phyloP scores from a whole-genome alignment of 1,140 invertebrate genomes.

The Heliconius eleuchia region DNA sequence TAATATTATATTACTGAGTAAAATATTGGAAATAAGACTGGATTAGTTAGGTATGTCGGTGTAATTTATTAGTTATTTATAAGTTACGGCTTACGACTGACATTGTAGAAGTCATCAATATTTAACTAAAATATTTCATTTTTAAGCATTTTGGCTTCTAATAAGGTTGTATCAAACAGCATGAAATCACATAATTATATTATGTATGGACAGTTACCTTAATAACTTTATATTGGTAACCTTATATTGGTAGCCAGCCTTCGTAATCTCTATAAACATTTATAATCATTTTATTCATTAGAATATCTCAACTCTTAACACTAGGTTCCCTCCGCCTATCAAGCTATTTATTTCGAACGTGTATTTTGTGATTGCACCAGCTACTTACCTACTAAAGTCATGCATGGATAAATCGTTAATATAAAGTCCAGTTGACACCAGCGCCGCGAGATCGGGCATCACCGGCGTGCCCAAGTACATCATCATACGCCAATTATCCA shows the following conservation, averaged over 20 bases:
- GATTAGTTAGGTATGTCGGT: neutral
- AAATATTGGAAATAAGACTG: slow-evolving; percentile 16
- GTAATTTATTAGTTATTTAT: neutral
- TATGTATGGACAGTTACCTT: no score
- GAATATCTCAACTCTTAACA: no score
- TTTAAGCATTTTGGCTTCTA: no score
- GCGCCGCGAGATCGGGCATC: slow-evolving; percentile 94
- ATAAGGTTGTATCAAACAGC: no score
- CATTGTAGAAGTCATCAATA: neutral
- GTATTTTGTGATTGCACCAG: neutral
- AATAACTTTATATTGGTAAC: no score
- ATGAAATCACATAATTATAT: no score
- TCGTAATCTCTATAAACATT: no score
- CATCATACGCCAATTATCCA: slow-evolving; percentile 98
- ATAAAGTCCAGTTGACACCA: slow-evolving; percentile 94
- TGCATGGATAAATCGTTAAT: slow-evolving; percentile 99
- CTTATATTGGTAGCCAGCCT: no score
- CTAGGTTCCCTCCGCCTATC: no score
- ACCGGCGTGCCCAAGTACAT: slow-evolving; percentile 98
- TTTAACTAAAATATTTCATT: neutral
- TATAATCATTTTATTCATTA: no score
- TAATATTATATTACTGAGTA: slow-evolving; percentile 1
- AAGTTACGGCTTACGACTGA: neutral
- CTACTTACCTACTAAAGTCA: slow-evolving; percentile 93
- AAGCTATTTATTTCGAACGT: no score